Conservation (phyloP, 2,113 vertebrate species). For the Thunnus thynnus region DNA sequence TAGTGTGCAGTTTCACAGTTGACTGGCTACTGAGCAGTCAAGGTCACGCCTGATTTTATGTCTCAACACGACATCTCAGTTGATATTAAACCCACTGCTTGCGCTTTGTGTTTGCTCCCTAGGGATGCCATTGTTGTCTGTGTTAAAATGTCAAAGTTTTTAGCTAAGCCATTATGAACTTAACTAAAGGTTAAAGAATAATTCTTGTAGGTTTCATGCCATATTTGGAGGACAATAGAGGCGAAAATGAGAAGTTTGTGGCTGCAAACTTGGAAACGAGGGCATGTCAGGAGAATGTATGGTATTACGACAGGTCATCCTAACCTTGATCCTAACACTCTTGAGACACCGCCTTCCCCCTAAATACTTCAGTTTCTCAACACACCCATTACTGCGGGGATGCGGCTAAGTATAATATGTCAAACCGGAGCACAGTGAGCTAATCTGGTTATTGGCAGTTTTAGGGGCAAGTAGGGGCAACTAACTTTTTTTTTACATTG, state of each 20-base stretch:
- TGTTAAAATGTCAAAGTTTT: constrained; percentile 34
- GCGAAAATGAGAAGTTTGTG: background rate
- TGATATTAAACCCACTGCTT: constrained; percentile 38
- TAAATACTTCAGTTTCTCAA: background rate
- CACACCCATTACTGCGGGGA: background rate
- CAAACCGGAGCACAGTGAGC: background rate
- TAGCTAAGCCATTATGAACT: constrained; percentile 22
- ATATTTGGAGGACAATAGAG: background rate
- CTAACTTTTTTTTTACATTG: background rate
- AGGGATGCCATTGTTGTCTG: constrained; percentile 15
- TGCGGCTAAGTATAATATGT: background rate
- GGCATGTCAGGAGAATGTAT: background rate
- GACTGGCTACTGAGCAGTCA: constrained; percentile 65
- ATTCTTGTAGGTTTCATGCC: constrained; percentile 1
- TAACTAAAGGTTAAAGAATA: constrained; percentile 13
- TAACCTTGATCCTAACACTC: background rate
- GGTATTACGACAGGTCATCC: background rate
- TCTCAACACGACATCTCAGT: constrained; percentile 45
- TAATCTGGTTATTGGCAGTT: no score
- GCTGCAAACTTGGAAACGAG: background rate
- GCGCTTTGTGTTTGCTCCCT: constrained; percentile 22
- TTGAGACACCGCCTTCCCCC: background rate
- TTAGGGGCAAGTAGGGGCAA: no score
- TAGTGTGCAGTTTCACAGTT: constrained; percentile 70
- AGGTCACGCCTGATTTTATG: constrained; percentile 66